A percentile compares a stretch with the other conserved stretches of the same genome.
These are phyloP conservation scores for Paramisgurnus dabryanus DNA, from an alignment of 2,113 vertebrate species.

Conservation along the genomic window DNA sequence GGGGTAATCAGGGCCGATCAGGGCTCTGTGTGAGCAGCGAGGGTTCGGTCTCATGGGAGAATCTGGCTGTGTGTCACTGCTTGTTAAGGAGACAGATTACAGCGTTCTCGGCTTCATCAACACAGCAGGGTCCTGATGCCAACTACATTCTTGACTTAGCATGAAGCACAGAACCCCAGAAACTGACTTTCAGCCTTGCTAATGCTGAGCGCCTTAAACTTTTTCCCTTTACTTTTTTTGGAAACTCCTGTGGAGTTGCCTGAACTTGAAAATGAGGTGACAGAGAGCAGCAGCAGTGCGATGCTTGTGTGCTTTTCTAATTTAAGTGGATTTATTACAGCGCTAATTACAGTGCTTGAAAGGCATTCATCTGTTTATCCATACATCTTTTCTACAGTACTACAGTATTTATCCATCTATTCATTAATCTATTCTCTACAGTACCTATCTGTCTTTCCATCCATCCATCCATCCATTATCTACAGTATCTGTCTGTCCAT, in stretches of 20 bases:
- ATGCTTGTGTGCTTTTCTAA: not conserved
- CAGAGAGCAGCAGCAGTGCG: not conserved
- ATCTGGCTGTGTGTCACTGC: slow-evolving; percentile 44
- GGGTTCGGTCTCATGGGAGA: slow-evolving; percentile 36
- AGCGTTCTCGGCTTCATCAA: slow-evolving; percentile 45
- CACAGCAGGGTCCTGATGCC: slow-evolving; percentile 46
- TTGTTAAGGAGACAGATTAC: slow-evolving; percentile 56
- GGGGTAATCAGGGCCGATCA: slow-evolving; percentile 53
- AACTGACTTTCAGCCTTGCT: slow-evolving; percentile 2
- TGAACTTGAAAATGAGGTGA: not conserved
- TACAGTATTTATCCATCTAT: no score
- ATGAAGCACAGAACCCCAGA: slow-evolving; percentile 4
- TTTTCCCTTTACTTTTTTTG: slow-evolving; percentile 18
- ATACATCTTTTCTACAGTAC: no score
- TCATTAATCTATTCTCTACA: no score
- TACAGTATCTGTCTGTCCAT: no score
- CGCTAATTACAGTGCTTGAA: not conserved
- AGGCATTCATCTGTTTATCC: no score
- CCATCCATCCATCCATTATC: no score
- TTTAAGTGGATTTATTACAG: not conserved
- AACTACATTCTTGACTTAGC: slow-evolving; percentile 29
- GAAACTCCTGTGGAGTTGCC: not conserved
- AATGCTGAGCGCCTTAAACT: not conserved
- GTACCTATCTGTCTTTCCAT: no score
- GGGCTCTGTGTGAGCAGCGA: slow-evolving; percentile 32